Base-by-base conservation (phyloP, 2,113 vertebrate species). In the Pyxicephalus adspersus region DNA sequence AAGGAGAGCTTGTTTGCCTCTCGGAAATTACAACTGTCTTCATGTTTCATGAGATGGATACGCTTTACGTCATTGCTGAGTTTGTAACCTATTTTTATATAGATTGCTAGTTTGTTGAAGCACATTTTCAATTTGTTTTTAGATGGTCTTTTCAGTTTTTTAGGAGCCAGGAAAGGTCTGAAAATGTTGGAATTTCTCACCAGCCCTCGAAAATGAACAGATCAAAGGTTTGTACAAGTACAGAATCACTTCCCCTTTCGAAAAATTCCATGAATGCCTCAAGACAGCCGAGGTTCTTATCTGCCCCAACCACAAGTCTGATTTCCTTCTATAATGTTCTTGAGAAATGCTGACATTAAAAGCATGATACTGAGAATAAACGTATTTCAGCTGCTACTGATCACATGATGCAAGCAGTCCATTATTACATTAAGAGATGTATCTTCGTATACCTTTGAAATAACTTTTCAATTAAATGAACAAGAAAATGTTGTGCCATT, bases 151-250 rank as follows among this genome's bases (percentile, higher is more conserved):
- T 51, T 23, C 17, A 17, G 2, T 22, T 16, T 22, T 6, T 11
- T 26, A 26, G 23, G 13, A 58, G 20, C 20, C 77, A 60, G 23
- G 76, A 79, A 28, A 50, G 64, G 64, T 31, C 28, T 38, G 38
- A 70, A 70, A 45, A 45, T 23, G 60, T 22, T 26, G 55, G 77
- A 79, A 79, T 79, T 79, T 79, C 65, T 70, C 77, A 61, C 65
- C 54, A 58, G 34, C 26, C 34, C 77, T 38, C 61, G 66, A 72
- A 80, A 72, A 80, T 54, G 57, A 54, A 22, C 15, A 72, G 57
- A 80, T 72, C 78, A 80, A 80, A 80, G 78, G 67, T 52, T 63
- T 72, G n/a, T 80, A 80, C 63, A 82, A 74, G 80, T 63, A 34
- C 51, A 75, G 31, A 81, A 63, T 73, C 79, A 82, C 80, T 82